Evolutionary conservation across 2,888 invertebrate genomes (phyloP).

Genomic region (Tricholauxania praeusta): DNA sequence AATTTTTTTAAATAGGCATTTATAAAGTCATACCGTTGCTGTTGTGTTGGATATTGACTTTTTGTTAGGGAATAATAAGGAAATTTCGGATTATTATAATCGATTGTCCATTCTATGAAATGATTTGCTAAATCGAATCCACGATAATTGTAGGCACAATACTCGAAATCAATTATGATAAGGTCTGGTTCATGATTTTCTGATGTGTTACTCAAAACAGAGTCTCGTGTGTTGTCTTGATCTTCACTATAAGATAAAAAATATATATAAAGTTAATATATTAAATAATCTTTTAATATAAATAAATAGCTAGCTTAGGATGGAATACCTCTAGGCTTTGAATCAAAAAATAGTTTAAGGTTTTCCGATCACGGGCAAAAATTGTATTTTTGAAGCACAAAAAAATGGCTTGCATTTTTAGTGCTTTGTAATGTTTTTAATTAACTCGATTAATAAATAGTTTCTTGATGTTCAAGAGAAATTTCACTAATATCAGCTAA

Average conservation of each 20-base stretch:
- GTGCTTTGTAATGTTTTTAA: no score
- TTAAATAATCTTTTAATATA: background rate
- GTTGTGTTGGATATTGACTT: conserved; percentile 79
- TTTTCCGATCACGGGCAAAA: no score
- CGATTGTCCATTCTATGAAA: conserved; percentile 92
- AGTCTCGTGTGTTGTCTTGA: conserved; percentile 52
- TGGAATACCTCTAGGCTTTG: no score
- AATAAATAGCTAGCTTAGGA: no score
- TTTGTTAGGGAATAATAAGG: conserved; percentile 81
- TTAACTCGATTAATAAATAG: no score
- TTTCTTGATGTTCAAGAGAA: no score
- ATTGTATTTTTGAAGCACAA: no score
- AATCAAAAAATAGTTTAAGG: no score
- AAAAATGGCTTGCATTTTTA: no score
- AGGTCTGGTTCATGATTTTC: conserved; percentile 71
- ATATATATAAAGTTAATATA: background rate
- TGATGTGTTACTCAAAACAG: conserved; percentile 45
- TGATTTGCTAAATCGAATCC: conserved; percentile 96
- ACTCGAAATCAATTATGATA: conserved; percentile 92
- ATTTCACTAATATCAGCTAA: no score
- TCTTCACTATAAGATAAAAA: conserved; percentile 41
- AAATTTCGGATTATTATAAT: conserved; percentile 82
- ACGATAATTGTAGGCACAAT: conserved; percentile 93
- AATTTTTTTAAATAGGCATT: conserved; percentile 61
- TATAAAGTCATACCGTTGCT: conserved; percentile 71